Evolutionary conservation across 2,797 vertebrate genomes (phyloP).

Genomic region (Monodelphis domestica): DNA sequence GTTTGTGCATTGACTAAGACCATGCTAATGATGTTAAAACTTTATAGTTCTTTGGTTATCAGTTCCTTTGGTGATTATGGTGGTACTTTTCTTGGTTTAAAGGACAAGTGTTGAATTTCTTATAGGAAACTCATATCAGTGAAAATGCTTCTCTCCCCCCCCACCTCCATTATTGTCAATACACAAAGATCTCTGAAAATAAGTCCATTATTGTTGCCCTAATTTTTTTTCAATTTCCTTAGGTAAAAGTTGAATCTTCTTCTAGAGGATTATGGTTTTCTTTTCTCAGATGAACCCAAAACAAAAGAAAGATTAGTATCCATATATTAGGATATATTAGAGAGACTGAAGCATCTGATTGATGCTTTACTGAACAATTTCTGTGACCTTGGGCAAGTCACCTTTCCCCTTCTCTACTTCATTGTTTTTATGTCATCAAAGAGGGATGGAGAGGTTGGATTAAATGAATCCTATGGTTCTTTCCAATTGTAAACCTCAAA

Average conservation of each 20-base stretch:
- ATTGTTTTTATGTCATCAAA: constrained; percentile 36
- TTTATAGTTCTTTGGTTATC: background rate
- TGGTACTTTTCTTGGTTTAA: constrained; percentile 34
- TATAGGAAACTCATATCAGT: constrained; percentile 8
- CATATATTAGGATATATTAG: background rate
- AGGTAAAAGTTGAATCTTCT: background rate
- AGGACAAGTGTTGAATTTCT: no score
- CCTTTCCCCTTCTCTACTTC: background rate
- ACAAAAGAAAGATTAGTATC: background rate
- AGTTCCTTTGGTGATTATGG: background rate
- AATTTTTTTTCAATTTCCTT: background rate
- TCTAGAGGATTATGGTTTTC: background rate
- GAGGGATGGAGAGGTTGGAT: background rate
- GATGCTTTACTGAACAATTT: background rate
- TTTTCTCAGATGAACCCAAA: background rate
- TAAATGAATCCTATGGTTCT: constrained; percentile 13
- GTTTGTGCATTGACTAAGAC: background rate
- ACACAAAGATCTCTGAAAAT: constrained; percentile 24
- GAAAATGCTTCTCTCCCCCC: constrained; percentile 19
- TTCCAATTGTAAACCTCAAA: no score
- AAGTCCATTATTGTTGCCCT: constrained; percentile 8
- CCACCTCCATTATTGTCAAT: background rate
- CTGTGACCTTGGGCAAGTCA: background rate
- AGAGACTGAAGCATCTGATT: background rate
- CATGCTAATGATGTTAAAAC: background rate